phyloP scores from a whole-genome alignment of 2,888 invertebrate species.

The Argynnis bischoffii region DNA sequence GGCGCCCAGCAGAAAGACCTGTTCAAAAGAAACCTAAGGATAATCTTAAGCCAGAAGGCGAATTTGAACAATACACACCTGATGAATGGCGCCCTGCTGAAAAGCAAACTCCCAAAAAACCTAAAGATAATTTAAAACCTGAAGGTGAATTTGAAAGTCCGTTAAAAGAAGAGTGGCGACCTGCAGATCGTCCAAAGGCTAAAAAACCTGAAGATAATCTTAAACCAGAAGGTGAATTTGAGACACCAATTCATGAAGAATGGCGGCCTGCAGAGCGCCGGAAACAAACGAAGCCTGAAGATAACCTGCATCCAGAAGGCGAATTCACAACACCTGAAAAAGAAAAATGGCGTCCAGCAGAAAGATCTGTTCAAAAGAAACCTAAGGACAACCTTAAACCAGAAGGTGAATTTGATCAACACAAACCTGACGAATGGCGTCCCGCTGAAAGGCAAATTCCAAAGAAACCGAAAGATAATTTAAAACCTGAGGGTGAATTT shows the following conservation, averaged over 20 bases:
- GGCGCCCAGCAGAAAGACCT: constrained; percentile 59
- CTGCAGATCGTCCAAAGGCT: constrained; percentile 74
- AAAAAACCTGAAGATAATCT: constrained; percentile 83
- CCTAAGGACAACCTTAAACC: constrained; percentile 77
- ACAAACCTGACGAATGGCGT: constrained; percentile 73
- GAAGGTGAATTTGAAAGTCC: constrained; percentile 74
- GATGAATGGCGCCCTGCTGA: constrained; percentile 72
- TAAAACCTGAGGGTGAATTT: constrained; percentile 55
- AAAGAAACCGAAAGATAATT: constrained; percentile 75
- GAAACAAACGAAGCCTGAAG: constrained; percentile 65
- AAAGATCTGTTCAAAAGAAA: constrained; percentile 64
- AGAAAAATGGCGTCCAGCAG: constrained; percentile 63
- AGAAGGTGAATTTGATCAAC: constrained; percentile 83
- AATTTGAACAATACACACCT: constrained; percentile 71
- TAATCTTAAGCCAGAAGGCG: constrained; percentile 80
- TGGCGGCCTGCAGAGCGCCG: constrained; percentile 57
- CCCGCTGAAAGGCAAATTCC: constrained; percentile 67
- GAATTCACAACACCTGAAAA: constrained; percentile 69
- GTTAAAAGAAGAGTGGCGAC: constrained; percentile 66
- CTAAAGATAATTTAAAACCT: constrained; percentile 73
- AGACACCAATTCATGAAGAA: constrained; percentile 54
- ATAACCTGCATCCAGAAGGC: constrained; percentile 76
- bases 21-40: constrained; percentile 64
- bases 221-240: constrained; percentile 75
- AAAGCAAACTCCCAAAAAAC: constrained; percentile 59